Base-by-base conservation (phyloP, 2,113 vertebrate species). In the Ciconia boyciana region DNA sequence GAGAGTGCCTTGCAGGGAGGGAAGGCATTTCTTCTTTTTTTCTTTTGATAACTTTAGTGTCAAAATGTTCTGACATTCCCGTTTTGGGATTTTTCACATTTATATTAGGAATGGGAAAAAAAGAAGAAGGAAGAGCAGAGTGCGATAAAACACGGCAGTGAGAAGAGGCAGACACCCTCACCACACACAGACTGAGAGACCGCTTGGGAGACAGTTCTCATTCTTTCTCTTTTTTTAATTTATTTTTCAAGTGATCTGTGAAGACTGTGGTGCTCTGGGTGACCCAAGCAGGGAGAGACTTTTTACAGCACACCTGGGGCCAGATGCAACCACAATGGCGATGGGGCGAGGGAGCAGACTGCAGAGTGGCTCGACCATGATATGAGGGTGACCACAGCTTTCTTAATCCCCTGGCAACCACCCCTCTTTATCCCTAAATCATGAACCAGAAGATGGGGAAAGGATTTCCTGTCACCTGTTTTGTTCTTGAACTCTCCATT, bases 41-140 rank as follows among this genome's bases (percentile, higher is more conserved):
- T 46, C 90, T 93, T 89, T 64, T 44, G 17, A 48, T 79, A 74
- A 71, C 69, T 58, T 87, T 20, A 80, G 26, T 79, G 76, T 84
- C 77, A 83, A 91, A 70, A 87, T 86, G 60, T 96, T 79, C 57
- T 87, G 61, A 68, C 48, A 68, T 70, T 87, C 55, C 79, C 52
- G 51, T 89, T 62, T 74, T 32, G 58, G 71, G 31, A 46, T 55
- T 94, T 96, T 96, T 96, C 66, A 80, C 79, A 51, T 94, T 81
- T 70, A 51, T 49, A 46, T 88, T 64, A 92, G 48, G 54, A 90
- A 54, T 69, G 75, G 71, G 17, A 25, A 49, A 79, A 90, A 29
- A 77, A 61, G 54, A n/a, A 52, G 54, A 70, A 80, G 11, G 66
- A 76, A 24, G 66, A 83, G 77, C 75, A 54, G 32, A 66, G 15